These are phyloP conservation scores for Linhomoeus sp. DNA, from an alignment of 2,888 invertebrate species.

Conservation along the genomic window DNA sequence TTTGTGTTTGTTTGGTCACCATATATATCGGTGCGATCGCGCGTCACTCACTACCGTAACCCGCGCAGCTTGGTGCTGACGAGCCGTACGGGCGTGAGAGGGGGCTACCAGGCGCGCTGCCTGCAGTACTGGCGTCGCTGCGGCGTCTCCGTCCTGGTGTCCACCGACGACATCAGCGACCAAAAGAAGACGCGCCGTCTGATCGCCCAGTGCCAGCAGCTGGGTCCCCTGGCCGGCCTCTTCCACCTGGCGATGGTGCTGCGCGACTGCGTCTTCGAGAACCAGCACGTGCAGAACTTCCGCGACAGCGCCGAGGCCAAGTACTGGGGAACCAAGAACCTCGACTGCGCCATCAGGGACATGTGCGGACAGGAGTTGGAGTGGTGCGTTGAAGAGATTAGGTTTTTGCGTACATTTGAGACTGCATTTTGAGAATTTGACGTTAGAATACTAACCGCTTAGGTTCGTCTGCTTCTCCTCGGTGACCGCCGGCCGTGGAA, in stretches of 20 bases:
- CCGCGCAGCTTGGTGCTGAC: slow-evolving; percentile 1
- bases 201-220: slow-evolving; percentile 14
- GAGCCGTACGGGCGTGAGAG: neutral
- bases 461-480: no score
- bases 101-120: slow-evolving; percentile 39
- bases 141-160: slow-evolving; percentile 1
- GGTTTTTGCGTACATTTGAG: no score
- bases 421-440: no score
- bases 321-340: slow-evolving; percentile 50
- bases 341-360: slow-evolving; percentile 55
- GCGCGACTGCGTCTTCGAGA: slow-evolving; percentile 29
- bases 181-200: neutral
- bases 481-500: slow-evolving; percentile 80
- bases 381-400: no score
- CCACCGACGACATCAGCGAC: slow-evolving; percentile 1
- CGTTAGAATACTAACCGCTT: no score
- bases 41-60: no score
- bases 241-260: slow-evolving; percentile 73
- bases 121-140: slow-evolving; percentile 39
- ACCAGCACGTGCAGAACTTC: slow-evolving; percentile 27
- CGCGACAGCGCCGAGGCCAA: slow-evolving; percentile 49
- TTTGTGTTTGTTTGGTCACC: no score
- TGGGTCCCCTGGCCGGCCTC: slow-evolving; percentile 44
- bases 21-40: no score
- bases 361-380: slow-evolving; percentile 43